Base-by-base conservation (phyloP, 2,888 invertebrate species). In the Phanerotoma sp. region DNA sequence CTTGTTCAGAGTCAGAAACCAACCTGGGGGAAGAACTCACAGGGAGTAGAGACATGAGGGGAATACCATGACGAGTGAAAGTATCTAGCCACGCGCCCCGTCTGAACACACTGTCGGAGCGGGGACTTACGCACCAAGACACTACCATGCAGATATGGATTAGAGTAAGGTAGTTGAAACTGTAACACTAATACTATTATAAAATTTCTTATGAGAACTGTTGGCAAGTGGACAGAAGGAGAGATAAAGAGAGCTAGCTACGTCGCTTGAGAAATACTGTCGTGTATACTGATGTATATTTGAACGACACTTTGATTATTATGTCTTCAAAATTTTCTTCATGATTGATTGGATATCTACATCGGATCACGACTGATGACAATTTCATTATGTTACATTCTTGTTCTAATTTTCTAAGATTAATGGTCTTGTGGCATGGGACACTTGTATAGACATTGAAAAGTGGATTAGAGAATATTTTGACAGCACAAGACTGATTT, bases 31-130 rank as follows among this genome's bases (percentile, higher is more conserved):
- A 45, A 52, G 37, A 45, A 32, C 20, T 25, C 44, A 13, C 51
- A 57, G 44, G 58, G 56, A 62, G 48, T 57, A 56, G 49, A 57
- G 66, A 40, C 33, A 46, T 38, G 40, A 32, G 47, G 46, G 52
- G 52, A 46, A 41, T 30, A 46, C 46, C 40, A 54, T 45, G 62
- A 65, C 63, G 66, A 73, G 72, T 73, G 72, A 73, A 73, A 73
- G 72, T 71, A 70, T 69, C 56, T 62, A 61, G 68, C 67, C 69
- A 70, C 70, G 71, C 71, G 71, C 65, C 68, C 67, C 65, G 64
- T 61, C 59, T 57, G 62, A 57, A 44, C 59, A 54, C 51, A 56
- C 48, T 58, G n/a, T 46, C 38, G 49, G 52, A 21, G 42, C 25
- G 25, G 25, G 25, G 25, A 25, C 25, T 57, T 51, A 57, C 61